Conservation (phyloP, 1,140 invertebrate species). For the Mya arenaria region DNA sequence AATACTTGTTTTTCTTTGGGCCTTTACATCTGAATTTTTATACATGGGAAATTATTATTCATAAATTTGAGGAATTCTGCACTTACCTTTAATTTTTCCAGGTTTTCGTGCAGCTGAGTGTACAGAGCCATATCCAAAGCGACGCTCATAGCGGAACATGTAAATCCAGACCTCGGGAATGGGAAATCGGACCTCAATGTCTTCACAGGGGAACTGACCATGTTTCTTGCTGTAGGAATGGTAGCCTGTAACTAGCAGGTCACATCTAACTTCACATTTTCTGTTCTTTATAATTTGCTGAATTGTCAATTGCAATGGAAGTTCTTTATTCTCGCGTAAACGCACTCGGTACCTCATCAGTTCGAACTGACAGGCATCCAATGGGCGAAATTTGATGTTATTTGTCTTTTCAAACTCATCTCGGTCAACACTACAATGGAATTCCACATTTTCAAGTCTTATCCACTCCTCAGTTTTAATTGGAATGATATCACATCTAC, state of each 20-base stretch:
- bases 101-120: constrained; percentile 95
- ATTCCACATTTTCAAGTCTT: constrained; percentile 95
- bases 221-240: constrained; percentile 96
- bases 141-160: constrained; percentile 98
- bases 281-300: constrained; percentile 76
- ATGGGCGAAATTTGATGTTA: constrained; percentile 98
- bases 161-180: constrained; percentile 99
- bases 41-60: no score
- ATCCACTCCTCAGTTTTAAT: constrained; percentile 99
- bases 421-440: constrained; percentile 96
- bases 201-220: constrained; percentile 89
- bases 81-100: constrained; percentile 85
- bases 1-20: no score
- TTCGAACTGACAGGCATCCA: constrained; percentile 96
- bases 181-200: constrained; percentile 97
- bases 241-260: constrained; percentile 98
- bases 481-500: constrained; percentile 99
- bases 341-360: constrained; percentile 97
- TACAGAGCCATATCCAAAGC: constrained; percentile 99
- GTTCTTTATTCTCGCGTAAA: constrained; percentile 97
- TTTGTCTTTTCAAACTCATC: constrained; percentile 95
- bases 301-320: constrained; percentile 95
- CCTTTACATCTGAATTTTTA: no score
- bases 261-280: constrained; percentile 94
- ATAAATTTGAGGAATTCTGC: no score